Evolutionary conservation across 2,113 vertebrate genomes (phyloP), one percentile per base, ranked within the genome.

Genomic region (Ammospiza nelsoni): DNA sequence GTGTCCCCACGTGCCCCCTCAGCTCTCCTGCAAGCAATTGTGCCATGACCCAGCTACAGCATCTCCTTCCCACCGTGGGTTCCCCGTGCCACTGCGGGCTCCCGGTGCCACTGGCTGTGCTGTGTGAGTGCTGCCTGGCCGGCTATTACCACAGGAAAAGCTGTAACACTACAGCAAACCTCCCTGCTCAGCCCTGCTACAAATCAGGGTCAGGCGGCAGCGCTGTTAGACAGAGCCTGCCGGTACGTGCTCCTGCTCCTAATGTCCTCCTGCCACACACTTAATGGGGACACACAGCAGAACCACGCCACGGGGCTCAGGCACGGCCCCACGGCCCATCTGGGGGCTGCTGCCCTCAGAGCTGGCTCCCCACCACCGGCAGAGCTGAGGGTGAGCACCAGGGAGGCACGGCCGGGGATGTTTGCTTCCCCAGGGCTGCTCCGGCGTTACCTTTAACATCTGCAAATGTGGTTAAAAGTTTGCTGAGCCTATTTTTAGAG

Each of bases 401-500:
- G 31, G 31, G n/a, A 84, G 75, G 91, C 71, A 75, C 5, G 4
- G 25, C 25, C 15, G 2, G 89, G 77, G 81, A 71, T 63, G 84
- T 65, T 92, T 94, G 59, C 75, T 77, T 75, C 73, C 61, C 76
- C 3, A 3, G 55, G 77, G 78, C 62, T 81, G 77, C 72, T 63
- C 80, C 37, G 74, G 79, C 75, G 95, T 89, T 94, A 96, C 94
- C 89, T 94, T 93, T 85, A 31, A 23, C 73, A 94, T 92, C 97
- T 96, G 96, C 91, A 84, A 91, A 95, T 89, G 94, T 57, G 92
- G 97, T 95, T 94, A 92, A 78, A 95, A 97, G 94, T 97, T 96
- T 96, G 94, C 91, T 1, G 78, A 75, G 93, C 84, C 97, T 97
- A 97, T 97, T 97, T 97, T 97, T 97, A 97, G 97, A 90, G 80